A percentile compares a stretch with the other conserved stretches of the same genome.
Conservation (phyloP, 2,888 invertebrate species). For the Mythimna pallens region DNA sequence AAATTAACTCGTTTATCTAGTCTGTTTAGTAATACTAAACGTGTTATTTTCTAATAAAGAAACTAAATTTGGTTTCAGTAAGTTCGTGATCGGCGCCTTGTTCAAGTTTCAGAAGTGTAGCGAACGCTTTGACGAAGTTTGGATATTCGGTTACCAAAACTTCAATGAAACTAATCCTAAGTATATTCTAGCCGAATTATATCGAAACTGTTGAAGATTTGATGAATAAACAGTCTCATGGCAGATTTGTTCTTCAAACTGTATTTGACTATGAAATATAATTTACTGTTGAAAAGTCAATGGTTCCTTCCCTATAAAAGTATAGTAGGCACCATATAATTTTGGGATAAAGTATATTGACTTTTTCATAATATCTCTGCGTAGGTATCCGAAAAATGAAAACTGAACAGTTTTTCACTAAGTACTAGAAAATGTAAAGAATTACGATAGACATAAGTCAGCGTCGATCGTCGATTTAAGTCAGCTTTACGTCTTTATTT, state of each 20-base stretch:
- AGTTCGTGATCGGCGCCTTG: constrained; percentile 38
- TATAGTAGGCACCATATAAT: no score
- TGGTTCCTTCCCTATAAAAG: not conserved
- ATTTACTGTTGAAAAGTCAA: not conserved
- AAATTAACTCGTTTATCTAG: not conserved
- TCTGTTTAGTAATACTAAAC: not conserved
- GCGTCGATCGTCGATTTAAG: no score
- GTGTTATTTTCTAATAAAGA: constrained; percentile 20
- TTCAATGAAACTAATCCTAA: constrained; percentile 38
- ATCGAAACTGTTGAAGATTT: constrained; percentile 19
- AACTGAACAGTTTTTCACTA: no score
- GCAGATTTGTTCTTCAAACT: not conserved
- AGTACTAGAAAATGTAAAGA: no score
- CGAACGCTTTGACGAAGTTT: constrained; percentile 44
- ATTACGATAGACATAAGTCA: no score
- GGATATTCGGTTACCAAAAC: constrained; percentile 42
- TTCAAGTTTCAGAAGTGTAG: constrained; percentile 23
- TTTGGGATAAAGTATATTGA: no score
- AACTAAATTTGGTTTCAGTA: constrained; percentile 15
- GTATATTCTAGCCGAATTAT: constrained; percentile 33
- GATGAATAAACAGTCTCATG: constrained; percentile 3
- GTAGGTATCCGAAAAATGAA: no score
- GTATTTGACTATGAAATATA: not conserved
- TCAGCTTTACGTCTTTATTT: no score
- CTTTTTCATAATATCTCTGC: no score